Base-by-base conservation (phyloP, 2,797 vertebrate species). In the Spinus olivaceus region DNA sequence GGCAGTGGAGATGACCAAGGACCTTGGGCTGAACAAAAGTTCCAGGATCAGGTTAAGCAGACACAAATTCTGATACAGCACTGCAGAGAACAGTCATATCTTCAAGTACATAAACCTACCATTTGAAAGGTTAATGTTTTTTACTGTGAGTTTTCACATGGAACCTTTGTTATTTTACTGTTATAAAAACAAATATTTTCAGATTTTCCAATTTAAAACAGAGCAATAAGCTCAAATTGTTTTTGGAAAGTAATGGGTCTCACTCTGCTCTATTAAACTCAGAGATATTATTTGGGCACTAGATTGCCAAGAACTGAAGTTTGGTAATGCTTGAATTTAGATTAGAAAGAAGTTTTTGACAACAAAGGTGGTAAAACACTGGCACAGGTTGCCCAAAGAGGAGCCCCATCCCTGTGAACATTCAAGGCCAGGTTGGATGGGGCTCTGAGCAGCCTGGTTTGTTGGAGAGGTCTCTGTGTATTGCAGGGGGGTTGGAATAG, bases 141-240 rank as follows among this genome's bases (percentile, higher is more conserved):
- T 74, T 39, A 30, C 28, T 35, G 13, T 22, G 39, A 44, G 4
- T 27, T 74, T 89, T 88, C 53, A 70, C 20, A 24, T 27, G 21
- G 25, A 92, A 39, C 27, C 8, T 24, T 63, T 71, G 28, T 66
- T 83, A 80, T 74, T 92, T 73, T 67, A 57, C 30, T 25, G 27
- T 50, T 57, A 61, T 18, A 33, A 46, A 72, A 92, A 37, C 3
- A 90, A 88, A 83, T 53, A 7, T 67, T 49, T 76, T 86, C 49
- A 54, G 42, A 30, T 86, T 85, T 92, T 87, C 13, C 23, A 77
- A 24, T 82, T 73, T 60, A 93, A 90, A 79, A 46, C 6, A 61
- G 67, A 81, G 74, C 10, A 33, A 65, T 71, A 66, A 46, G 13
- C 64, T 64, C 1, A 1, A 79, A 42, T 39, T 92, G 49, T 16